Evolutionary conservation across 2,113 vertebrate species (phyloP).

Genomic region (Labeo rohita): DNA sequence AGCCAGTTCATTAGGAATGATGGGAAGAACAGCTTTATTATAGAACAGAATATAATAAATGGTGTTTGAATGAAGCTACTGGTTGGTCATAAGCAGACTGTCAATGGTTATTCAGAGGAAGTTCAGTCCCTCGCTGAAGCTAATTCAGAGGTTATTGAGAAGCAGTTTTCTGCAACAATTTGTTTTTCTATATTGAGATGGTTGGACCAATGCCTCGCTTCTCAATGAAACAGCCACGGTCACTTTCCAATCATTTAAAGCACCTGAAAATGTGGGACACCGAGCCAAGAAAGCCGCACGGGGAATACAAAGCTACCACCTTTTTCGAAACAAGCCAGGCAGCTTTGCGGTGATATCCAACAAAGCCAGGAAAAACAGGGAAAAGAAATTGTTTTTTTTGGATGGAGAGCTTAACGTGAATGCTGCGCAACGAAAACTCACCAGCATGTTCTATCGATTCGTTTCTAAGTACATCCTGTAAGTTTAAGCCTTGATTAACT

Average conservation of each 20-base stretch:
- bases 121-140: not conserved
- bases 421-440: not conserved
- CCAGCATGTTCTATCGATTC: conserved; percentile 2
- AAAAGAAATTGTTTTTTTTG: not conserved
- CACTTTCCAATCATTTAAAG: not conserved
- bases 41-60: conserved; percentile 17
- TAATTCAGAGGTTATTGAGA: conserved; percentile 15
- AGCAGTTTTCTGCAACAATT: not conserved
- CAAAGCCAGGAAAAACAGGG: conserved; percentile 11
- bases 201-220: conserved; percentile 4
- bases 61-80: conserved; percentile 1
- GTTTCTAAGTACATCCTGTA: conserved; percentile 30
- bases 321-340: not conserved
- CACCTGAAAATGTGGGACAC: conserved; percentile 12
- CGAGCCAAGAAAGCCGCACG: not conserved
- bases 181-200: not conserved
- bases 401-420: conserved; percentile 9
- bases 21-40: conserved; percentile 4
- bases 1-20: conserved; percentile 35
- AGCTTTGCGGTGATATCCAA: conserved; percentile 16
- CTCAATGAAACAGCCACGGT: not conserved
- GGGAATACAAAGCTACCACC: not conserved
- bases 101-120: conserved; percentile 34
- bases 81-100: conserved; percentile 23
- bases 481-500: conserved; percentile 52